phyloP scores from a whole-genome alignment of 2,888 invertebrate species.

The Drosophila lacicola region DNA sequence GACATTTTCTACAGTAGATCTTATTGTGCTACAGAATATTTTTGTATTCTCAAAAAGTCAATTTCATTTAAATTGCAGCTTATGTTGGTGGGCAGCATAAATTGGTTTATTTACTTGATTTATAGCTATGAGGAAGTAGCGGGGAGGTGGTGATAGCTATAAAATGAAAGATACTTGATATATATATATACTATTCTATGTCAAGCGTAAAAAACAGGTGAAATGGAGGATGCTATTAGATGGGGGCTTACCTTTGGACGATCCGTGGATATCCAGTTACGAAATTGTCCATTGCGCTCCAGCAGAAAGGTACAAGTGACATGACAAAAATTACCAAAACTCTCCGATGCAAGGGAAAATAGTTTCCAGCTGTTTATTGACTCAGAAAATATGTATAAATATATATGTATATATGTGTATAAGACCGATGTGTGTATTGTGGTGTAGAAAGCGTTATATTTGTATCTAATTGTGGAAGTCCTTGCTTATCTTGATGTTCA shows the following conservation, averaged over 20 bases:
- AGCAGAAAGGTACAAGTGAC: constrained; percentile 86
- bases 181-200: neutral
- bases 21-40: too few relatives aligned
- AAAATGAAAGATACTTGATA: too few relatives aligned
- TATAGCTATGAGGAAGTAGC: too few relatives aligned
- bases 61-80: too few relatives aligned
- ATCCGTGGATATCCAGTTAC: constrained; percentile 93
- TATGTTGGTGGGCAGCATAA: too few relatives aligned
- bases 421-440: neutral
- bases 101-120: too few relatives aligned
- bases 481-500: constrained; percentile 40
- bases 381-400: neutral
- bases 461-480: constrained; percentile 1
- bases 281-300: constrained; percentile 95
- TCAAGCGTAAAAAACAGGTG: constrained; percentile 2
- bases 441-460: neutral
- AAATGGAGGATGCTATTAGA: neutral
- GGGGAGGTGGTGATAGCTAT: too few relatives aligned
- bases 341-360: constrained; percentile 15
- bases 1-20: too few relatives aligned
- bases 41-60: too few relatives aligned
- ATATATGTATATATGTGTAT: neutral
- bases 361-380: constrained; percentile 22
- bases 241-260: constrained; percentile 87
- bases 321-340: constrained; percentile 22